Evolutionary conservation across 2,113 vertebrate genomes (phyloP).

Genomic region (Macrotus californicus): DNA sequence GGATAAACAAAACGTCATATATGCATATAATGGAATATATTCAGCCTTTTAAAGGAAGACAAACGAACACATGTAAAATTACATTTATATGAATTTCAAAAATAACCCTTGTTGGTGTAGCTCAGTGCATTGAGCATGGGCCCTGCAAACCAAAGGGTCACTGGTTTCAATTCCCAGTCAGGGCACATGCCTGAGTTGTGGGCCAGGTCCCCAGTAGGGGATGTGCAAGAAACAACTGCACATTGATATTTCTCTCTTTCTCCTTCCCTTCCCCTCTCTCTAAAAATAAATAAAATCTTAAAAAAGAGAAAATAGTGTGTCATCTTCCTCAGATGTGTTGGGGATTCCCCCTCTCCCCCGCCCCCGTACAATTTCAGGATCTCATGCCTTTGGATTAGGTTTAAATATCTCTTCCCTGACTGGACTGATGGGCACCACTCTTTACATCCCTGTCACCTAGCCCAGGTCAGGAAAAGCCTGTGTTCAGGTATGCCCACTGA

Average conservation of each 20-base stretch:
- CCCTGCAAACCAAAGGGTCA: too few relatives aligned
- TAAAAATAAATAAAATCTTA: too few relatives aligned
- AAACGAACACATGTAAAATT: not conserved
- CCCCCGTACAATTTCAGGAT: not conserved
- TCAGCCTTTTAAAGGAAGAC: not conserved
- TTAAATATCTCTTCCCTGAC: not conserved
- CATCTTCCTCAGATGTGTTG: not conserved
- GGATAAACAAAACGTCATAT: not conserved
- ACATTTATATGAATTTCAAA: not conserved
- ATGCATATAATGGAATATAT: not conserved
- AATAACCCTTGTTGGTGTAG: not conserved
- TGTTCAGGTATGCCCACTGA: not conserved
- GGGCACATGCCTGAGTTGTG: too few relatives aligned
- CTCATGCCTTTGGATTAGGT: not conserved
- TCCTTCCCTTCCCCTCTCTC: too few relatives aligned
- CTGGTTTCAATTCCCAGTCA: too few relatives aligned
- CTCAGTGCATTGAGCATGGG: too few relatives aligned
- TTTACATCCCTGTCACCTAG: not conserved
- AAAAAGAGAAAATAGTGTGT: not conserved
- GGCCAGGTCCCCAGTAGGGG: too few relatives aligned
- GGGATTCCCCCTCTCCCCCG: accelerated
- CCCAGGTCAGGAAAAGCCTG: not conserved
- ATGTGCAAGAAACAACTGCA: too few relatives aligned
- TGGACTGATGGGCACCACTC: not conserved
- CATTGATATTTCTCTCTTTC: too few relatives aligned